phyloP scores from a whole-genome alignment of 2,888 invertebrate species.

The Drosophila falleni region DNA sequence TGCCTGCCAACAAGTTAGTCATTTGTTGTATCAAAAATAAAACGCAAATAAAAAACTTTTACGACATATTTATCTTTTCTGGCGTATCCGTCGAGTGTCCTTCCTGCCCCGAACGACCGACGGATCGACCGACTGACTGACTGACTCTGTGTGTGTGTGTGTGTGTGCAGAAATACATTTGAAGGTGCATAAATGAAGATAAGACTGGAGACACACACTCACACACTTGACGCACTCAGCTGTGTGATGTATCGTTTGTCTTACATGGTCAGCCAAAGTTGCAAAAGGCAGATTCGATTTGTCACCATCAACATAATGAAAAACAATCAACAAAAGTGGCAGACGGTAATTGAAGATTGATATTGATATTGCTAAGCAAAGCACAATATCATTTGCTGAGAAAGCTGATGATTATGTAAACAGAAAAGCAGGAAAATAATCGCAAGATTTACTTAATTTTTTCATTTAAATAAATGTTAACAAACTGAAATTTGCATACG shows the following conservation, averaged over 20 bases:
- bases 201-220: slow-evolving; percentile 32
- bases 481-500: neutral
- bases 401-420: slow-evolving; percentile 52
- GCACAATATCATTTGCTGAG: slow-evolving; percentile 28
- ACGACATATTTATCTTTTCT: slow-evolving; percentile 81
- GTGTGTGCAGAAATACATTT: slow-evolving; percentile 44
- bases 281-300: slow-evolving; percentile 67
- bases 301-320: slow-evolving; percentile 79
- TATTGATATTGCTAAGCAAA: slow-evolving; percentile 62
- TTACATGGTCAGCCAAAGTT: slow-evolving; percentile 70
- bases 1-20: slow-evolving; percentile 78
- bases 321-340: slow-evolving; percentile 72
- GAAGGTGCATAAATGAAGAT: slow-evolving; percentile 69
- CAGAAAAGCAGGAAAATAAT: neutral
- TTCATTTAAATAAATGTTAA: slow-evolving; percentile 2
- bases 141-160: slow-evolving; percentile 39
- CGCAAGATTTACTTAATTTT: neutral
- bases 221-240: slow-evolving; percentile 32
- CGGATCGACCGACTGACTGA: slow-evolving; percentile 42
- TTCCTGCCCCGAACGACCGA: slow-evolving; percentile 34
- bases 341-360: slow-evolving; percentile 59
- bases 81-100: slow-evolving; percentile 49
- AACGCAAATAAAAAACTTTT: slow-evolving; percentile 82
- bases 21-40: slow-evolving; percentile 80
- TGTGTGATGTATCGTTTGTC: slow-evolving; percentile 78